phyloP scores from a whole-genome alignment of 2,797 vertebrate genomes.

The Parauchenoglanis punctatus region DNA sequence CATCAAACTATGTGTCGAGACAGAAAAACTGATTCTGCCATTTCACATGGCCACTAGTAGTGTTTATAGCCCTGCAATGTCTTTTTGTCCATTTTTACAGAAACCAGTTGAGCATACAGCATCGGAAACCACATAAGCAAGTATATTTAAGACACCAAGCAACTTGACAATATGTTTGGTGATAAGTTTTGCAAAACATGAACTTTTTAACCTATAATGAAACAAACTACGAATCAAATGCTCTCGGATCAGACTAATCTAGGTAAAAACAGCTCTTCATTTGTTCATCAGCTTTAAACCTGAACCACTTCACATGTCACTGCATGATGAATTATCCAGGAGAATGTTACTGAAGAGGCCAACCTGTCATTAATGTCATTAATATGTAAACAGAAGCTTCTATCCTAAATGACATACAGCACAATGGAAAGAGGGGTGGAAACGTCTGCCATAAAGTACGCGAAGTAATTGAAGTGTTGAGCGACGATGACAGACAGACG shows the following conservation, averaged over 20 bases:
- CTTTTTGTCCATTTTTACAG: background rate
- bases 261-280: constrained; percentile 28
- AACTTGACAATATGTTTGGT: background rate
- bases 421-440: constrained; percentile 70
- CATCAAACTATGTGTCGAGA: background rate
- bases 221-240: background rate
- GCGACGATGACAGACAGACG: background rate
- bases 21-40: background rate
- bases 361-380: constrained; percentile 78
- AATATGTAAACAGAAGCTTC: constrained; percentile 79
- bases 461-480: constrained; percentile 25
- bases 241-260: constrained; percentile 1
- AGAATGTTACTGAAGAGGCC: constrained; percentile 74
- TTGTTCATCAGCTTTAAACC: constrained; percentile 59
- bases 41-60: background rate
- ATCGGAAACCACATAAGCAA: background rate
- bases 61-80: background rate
- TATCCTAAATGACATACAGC: constrained; percentile 76
- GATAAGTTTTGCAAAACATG: background rate
- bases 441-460: background rate
- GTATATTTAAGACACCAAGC: too few species aligned
- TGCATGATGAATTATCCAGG: constrained; percentile 79
- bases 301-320: constrained; percentile 75
- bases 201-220: background rate
- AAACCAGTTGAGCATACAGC: background rate